These are phyloP conservation scores for Pammene aurita DNA, from an alignment of 2,888 invertebrate species.

Conservation along the genomic window DNA sequence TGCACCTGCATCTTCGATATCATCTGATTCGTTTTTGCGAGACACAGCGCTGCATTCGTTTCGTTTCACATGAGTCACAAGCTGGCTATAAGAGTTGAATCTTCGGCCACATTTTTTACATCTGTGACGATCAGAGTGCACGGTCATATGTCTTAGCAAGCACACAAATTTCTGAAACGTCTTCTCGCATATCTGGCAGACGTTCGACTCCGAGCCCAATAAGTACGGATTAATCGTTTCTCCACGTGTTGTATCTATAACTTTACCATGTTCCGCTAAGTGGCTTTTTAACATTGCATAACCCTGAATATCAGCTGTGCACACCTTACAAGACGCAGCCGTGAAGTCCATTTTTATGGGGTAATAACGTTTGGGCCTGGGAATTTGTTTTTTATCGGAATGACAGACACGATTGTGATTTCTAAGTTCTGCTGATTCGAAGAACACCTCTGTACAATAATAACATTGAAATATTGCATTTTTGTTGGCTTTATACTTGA, in stretches of 20 bases:
- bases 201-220: slow-evolving; percentile 43
- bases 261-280: slow-evolving; percentile 62
- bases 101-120: slow-evolving; percentile 10
- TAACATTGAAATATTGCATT: slow-evolving; percentile 57
- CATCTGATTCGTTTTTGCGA: neutral
- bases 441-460: slow-evolving; percentile 68
- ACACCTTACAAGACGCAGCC: slow-evolving; percentile 64
- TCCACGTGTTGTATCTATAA: slow-evolving; percentile 65
- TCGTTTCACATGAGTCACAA: neutral
- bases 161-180: neutral
- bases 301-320: slow-evolving; percentile 58
- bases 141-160: slow-evolving; percentile 18
- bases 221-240: slow-evolving; percentile 74
- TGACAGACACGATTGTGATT: slow-evolving; percentile 13
- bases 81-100: slow-evolving; percentile 6
- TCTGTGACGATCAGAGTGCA: slow-evolving; percentile 11
- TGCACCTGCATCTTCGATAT: slow-evolving; percentile 15
- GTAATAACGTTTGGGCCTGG: slow-evolving; percentile 71
- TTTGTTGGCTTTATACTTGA: slow-evolving; percentile 65
- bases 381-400: slow-evolving; percentile 51
- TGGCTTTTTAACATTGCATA: slow-evolving; percentile 67
- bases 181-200: slow-evolving; percentile 20
- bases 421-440: neutral
- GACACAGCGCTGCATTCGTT: neutral
- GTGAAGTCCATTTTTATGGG: slow-evolving; percentile 75